Conservation (phyloP, 2,797 vertebrate species). For the Hippopotamyrus pictus region DNA sequence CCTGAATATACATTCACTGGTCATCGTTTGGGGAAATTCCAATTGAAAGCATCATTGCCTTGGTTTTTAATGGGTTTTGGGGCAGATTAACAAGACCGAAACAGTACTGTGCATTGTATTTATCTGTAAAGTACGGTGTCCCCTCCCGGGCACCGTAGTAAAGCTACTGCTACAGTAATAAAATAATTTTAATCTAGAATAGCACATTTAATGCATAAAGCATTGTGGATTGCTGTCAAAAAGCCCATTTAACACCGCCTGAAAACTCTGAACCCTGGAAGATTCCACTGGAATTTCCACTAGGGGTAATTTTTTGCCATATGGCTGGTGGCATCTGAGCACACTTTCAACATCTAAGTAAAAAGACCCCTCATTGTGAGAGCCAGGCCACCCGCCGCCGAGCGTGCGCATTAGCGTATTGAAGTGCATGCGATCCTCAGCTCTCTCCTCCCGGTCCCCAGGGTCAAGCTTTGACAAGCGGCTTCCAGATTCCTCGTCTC, state of each 20-base stretch:
- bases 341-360: constrained; percentile 43
- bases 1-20: not conserved
- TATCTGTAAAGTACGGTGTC: too few species aligned
- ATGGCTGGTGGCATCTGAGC: constrained; percentile 38
- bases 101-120: not conserved
- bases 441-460: constrained; percentile 25
- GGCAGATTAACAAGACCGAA: constrained; percentile 1
- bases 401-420: constrained; percentile 44
- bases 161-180: not conserved
- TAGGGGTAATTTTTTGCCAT: constrained; percentile 33
- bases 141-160: too few species aligned
- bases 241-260: not conserved
- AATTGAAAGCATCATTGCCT: not conserved
- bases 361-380: constrained; percentile 36
- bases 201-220: not conserved
- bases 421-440: constrained; percentile 32
- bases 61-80: not conserved
- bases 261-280: not conserved
- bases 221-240: not conserved
- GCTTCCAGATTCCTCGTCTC: constrained; percentile 26
- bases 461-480: constrained; percentile 43
- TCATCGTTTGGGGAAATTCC: not conserved
- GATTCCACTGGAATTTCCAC: not conserved
- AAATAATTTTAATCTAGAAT: not conserved
- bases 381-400: constrained; percentile 41